phyloP scores from a whole-genome alignment of 2,113 vertebrate species.

The Edolisoma coerulescens region DNA sequence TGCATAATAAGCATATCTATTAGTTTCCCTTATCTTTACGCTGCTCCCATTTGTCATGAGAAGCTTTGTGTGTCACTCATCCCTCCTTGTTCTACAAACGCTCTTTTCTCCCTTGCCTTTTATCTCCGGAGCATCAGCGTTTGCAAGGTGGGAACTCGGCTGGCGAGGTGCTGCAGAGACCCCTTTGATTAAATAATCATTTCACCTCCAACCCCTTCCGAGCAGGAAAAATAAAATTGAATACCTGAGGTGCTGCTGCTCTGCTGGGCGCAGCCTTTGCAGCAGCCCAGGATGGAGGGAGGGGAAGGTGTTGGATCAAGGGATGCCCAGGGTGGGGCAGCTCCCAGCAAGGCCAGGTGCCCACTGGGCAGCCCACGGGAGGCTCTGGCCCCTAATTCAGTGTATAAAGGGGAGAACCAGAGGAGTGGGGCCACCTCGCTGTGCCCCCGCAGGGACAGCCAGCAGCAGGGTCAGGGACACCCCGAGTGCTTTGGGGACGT shows the following conservation, averaged over 20 bases:
- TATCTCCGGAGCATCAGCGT: neutral
- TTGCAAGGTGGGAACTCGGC: neutral
- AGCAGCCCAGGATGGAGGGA: neutral
- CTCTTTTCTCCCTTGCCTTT: neutral
- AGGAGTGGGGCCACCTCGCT: accelerated
- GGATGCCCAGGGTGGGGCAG: neutral
- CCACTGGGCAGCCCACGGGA: neutral
- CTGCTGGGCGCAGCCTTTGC: neutral
- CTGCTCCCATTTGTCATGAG: conserved; percentile 39
- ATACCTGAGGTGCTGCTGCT: accelerated
- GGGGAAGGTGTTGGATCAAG: accelerated
- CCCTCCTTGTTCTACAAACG: conserved; percentile 25
- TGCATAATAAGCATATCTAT: conserved; percentile 18
- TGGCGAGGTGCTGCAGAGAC: neutral
- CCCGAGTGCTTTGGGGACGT: accelerated
- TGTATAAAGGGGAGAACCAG: too few species aligned
- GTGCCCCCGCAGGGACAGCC: neutral
- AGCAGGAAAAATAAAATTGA: neutral
- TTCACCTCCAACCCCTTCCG: neutral
- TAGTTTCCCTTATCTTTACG: conserved; percentile 23
- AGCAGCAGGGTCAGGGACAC: neutral
- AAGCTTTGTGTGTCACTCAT: conserved; percentile 31
- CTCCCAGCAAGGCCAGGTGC: neutral
- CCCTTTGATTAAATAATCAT: neutral
- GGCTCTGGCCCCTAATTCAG: neutral